A percentile compares a stretch with the other conserved stretches of the same genome.
These are phyloP conservation scores for Aphodius sticticus DNA, from an alignment of 2,888 invertebrate species.

Conservation along the genomic window DNA sequence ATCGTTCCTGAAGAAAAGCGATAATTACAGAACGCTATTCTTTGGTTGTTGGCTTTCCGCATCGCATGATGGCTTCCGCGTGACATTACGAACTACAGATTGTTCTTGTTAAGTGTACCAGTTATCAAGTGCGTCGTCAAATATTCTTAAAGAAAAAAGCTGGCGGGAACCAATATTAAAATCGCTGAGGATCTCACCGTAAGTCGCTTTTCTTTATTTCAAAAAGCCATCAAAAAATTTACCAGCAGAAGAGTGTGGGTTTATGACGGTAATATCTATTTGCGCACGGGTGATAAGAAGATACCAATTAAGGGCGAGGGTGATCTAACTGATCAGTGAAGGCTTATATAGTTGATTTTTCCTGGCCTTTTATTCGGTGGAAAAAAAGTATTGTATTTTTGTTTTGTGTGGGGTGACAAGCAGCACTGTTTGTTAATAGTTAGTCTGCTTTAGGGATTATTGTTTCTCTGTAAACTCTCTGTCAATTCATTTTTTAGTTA, in stretches of 20 bases:
- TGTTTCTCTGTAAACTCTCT: not conserved
- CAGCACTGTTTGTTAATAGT: not conserved
- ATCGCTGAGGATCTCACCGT: not conserved
- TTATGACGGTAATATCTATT: not conserved
- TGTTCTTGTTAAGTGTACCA: not conserved
- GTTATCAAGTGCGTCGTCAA: not conserved
- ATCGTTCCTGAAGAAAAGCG: too few species aligned
- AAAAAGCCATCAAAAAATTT: not conserved
- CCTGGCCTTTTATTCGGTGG: not conserved
- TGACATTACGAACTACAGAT: too few species aligned
- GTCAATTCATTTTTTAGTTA: not conserved
- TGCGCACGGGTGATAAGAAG: not conserved
- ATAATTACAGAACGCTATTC: too few species aligned
- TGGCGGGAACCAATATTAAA: not conserved
- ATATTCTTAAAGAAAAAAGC: not conserved
- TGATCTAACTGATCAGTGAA: not conserved
- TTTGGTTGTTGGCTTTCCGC: too few species aligned
- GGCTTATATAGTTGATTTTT: not conserved
- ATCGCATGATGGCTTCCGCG: too few species aligned
- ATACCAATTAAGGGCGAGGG: not conserved
- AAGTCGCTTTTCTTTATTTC: slow-evolving; percentile 4
- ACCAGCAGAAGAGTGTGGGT: not conserved
- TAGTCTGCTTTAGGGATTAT: not conserved
- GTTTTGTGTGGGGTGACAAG: not conserved
- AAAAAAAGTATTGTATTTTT: not conserved